A percentile compares a stretch with the other conserved stretches of the same genome.
Evolutionary conservation across 2,888 invertebrate species (phyloP).

Genomic region (Eupithecia vulgata): DNA sequence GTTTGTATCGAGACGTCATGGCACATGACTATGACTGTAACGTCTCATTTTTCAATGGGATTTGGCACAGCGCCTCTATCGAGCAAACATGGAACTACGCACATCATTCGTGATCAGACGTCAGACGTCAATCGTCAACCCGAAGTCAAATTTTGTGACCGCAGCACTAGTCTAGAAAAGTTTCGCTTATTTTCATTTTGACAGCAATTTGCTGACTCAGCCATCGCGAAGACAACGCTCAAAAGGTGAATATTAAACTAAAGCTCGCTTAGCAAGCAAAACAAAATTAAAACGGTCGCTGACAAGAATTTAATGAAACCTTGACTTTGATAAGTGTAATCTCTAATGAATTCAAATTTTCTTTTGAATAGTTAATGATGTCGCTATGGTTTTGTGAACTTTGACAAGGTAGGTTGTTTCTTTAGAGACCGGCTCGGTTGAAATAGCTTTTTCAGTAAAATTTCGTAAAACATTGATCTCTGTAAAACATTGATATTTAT

Average conservation of each 20-base stretch:
- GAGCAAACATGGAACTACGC: too few species aligned
- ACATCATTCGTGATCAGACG: too few species aligned
- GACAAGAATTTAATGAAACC: slow-evolving; percentile 28
- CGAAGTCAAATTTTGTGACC: too few species aligned
- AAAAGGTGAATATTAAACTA: slow-evolving; percentile 28
- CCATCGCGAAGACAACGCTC: slow-evolving; percentile 15
- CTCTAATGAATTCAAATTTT: slow-evolving; percentile 25
- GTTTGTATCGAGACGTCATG: too few species aligned
- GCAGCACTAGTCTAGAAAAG: not conserved
- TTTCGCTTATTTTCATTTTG: slow-evolving; percentile 22
- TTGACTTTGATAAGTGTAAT: slow-evolving; percentile 26
- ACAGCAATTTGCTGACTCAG: slow-evolving; percentile 21
- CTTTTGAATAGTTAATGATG: slow-evolving; percentile 9
- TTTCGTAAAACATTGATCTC: not conserved
- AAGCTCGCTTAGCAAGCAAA: slow-evolving; percentile 21
- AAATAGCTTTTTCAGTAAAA: not conserved
- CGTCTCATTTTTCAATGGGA: too few species aligned
- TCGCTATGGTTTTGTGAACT: not conserved
- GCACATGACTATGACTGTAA: too few species aligned
- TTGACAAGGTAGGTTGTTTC: not conserved
- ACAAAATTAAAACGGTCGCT: slow-evolving; percentile 27
- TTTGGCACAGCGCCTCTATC: too few species aligned
- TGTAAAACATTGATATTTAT: too few species aligned
- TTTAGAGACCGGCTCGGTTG: not conserved
- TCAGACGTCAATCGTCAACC: not conserved